Base-by-base conservation (phyloP, 2,797 vertebrate genomes). In the Myotis planiceps region DNA sequence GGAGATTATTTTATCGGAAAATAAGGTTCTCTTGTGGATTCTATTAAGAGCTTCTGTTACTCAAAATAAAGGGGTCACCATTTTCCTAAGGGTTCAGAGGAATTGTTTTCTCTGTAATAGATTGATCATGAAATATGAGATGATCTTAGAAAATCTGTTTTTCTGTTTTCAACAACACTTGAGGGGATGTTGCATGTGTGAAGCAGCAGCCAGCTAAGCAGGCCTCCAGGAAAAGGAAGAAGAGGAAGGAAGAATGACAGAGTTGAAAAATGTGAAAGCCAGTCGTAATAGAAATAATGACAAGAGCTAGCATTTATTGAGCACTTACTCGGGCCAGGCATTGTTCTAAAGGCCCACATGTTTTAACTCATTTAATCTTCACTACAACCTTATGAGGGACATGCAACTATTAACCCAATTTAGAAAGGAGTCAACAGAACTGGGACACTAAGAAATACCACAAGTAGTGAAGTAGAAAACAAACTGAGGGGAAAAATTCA, bases 1-100 rank as follows among this genome's bases (percentile, higher is more conserved):
- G 93, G 49, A 85, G 71, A 85, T 88, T 13, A 74, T 82, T 85
- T 92, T 51, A 74, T 65, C 21, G 42, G 79, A 90, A 97, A 86
- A 63, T 53, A 69, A 81, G 82, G 0, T 68, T 55, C 21, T 81
- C 14, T 42, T 15, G 2, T 93, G 49, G 19, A 47, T 93, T 86
- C 74, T 87, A 27, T 45, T 45, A 60, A 80, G 60, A 79, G 55
- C 91, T 72, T 84, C 37, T 90, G 13, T 84, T 93, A n/a, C 65
- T 81, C 51, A 68, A 6, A 82, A 90, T 37, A 84, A 80, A 69
- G 45, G 29, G 10, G 25, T 45, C n/a, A n/a, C 25, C 14, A 5
- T 84, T 85, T 92, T 69, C 53, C 74, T 55, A 49, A 83, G 53
- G 23, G 47, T 69, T 91, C 63, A 15, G 58, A 69, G 58, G 29